These are phyloP conservation scores for Amblyjoppa proteus DNA, from an alignment of 2,888 invertebrate genomes.

Conservation along the genomic window DNA sequence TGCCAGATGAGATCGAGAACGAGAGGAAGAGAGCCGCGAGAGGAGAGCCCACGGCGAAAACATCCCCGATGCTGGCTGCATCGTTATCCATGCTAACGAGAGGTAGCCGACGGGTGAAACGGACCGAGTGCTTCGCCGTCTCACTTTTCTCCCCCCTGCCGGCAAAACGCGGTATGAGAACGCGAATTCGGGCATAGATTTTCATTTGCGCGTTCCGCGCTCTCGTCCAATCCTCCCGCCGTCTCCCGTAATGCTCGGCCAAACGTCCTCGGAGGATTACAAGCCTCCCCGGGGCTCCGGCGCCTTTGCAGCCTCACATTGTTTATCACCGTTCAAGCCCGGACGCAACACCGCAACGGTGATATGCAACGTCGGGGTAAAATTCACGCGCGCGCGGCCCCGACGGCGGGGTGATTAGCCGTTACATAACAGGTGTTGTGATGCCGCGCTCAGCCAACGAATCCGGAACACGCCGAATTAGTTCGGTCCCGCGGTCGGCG, in stretches of 20 bases:
- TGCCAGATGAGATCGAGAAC: background rate
- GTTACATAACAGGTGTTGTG: slow-evolving; percentile 1
- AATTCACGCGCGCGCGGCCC: background rate
- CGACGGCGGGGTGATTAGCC: background rate
- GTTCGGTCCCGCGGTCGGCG: too few relatives aligned
- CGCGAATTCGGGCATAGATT: slow-evolving; percentile 63
- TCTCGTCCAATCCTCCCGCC: slow-evolving; percentile 5
- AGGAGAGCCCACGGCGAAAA: slow-evolving; percentile 44
- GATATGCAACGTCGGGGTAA: background rate
- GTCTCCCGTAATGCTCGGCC: slow-evolving; percentile 38
- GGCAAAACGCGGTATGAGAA: slow-evolving; percentile 55
- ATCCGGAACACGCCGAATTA: background rate
- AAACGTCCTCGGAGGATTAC: slow-evolving; percentile 64
- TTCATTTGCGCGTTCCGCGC: slow-evolving; percentile 58
- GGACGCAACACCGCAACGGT: background rate
- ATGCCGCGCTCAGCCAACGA: background rate
- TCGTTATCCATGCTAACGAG: slow-evolving; percentile 63
- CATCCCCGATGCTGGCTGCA: slow-evolving; percentile 29
- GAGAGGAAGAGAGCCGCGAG: background rate
- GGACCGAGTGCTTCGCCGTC: slow-evolving; percentile 22
- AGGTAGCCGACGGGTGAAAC: slow-evolving; percentile 34
- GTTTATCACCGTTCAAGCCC: slow-evolving; percentile 54
- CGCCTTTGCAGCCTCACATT: slow-evolving; percentile 60
- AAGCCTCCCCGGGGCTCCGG: slow-evolving; percentile 54
- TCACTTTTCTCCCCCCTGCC: too few relatives aligned